Base-by-base conservation (phyloP, 2,797 vertebrate species). In the Lophius americanus region DNA sequence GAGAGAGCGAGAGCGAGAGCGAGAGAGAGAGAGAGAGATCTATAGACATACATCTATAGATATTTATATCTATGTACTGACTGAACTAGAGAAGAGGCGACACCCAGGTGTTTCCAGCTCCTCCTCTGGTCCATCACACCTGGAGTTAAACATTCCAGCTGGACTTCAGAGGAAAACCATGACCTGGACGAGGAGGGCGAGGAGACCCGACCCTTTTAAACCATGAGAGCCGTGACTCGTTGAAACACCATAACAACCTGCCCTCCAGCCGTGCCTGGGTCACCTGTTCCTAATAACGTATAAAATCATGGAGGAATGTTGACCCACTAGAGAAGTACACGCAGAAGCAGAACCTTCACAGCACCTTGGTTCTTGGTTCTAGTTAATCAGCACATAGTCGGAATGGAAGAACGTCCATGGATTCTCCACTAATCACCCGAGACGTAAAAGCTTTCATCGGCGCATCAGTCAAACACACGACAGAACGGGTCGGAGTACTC, bases 101-200 rank as follows among this genome's bases (percentile, higher is more conserved):
- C 84, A 68, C 64, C 72, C 68, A 80, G 61, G 68, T 81, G 80
- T 23, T 68, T 75, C 51, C 60, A 35, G 62, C 12, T 42, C 37
- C 9, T 42, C 43, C 1, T 1, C 6, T 11, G 43, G 36, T 53
- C 63, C 39, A 68, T 64, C 57, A 33, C 1, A 41, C 10, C 11
- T 38, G 44, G 42, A 44, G 58, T 67, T 63, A 85, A 81, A 67
- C 70, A 85, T 86, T 90, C 83, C 86, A 91, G 57, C 73, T 70
- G 72, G 2, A 64, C 55, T 71, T 75, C 36, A 70, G 46, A 74
- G 53, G 58, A 72, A 67, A 70, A 8, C 4, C 8, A 70, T 50
- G 49, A 49, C 73, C 64, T 62, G 55, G 4, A 43, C 57, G 64
- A 64, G 37, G 68, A 76, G 57, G 83, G 68, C 57, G 47, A 51